Base-by-base conservation (phyloP, 2,797 vertebrate genomes). In the Myotis pilosus region DNA sequence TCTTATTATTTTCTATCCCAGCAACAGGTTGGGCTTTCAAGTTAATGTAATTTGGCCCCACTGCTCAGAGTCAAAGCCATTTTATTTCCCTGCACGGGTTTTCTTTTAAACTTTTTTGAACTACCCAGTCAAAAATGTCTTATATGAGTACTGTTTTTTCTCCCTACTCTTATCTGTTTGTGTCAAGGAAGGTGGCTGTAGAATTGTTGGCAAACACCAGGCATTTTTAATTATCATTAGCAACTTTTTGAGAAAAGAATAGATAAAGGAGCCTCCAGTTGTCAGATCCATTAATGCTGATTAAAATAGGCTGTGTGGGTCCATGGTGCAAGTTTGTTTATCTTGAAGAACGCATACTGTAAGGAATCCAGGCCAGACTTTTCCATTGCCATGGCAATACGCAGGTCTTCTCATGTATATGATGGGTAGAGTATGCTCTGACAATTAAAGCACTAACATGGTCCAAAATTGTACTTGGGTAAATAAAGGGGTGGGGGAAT, bases 191-290 rank as follows among this genome's bases (percentile, higher is more conserved):
- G n/a, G 69, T 76, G 30, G 55, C 41, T 57, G 75, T 94, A 92
- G 94, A 96, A 96, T 91, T 93, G 81, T 96, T 97, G 97, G 96
- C 96, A 97, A 97, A 96, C 75, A 91, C 71, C 22, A 68, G 51
- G 66, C 81, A 95, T 97, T 97, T 96, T 97, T 92, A 97, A 97
- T 97, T 97, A 95, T 97, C 97, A 96, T 97, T 97, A 98, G 94
- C 82, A 95, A 96, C 96, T 96, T 97, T 92, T 93, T 96, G 94
- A 95, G 94, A 97, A 96, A 85, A 97, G 91, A 95, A 87, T 12
- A 66, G 72, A 96, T 97, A 97, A 97, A 95, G 88, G 96, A 96
- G 1, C 19, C 90, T 80, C 93, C 96, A 94, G 95, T 96, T 96
- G 92, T 97, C 96, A 87, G 78, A 95, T 92, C 95, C 92, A 96